phyloP scores from a whole-genome alignment of 2,888 invertebrate species.

The Thymelicus acteon region DNA sequence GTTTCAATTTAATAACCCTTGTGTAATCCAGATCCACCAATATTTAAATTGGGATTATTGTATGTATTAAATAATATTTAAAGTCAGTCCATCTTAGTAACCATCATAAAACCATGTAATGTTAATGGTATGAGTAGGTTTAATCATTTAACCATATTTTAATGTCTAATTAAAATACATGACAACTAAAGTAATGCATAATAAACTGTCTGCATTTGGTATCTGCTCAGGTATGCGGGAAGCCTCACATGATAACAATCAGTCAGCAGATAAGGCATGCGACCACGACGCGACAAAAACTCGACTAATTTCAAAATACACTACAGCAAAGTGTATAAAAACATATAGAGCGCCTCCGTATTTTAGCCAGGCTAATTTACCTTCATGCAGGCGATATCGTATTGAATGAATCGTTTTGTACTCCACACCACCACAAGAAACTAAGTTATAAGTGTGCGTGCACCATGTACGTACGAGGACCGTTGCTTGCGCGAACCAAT shows the following conservation, averaged over 20 bases:
- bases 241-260: conserved; percentile 44
- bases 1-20: too few species aligned
- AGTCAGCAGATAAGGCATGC: conserved; percentile 37
- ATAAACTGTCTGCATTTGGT: conserved; percentile 27
- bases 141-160: background rate
- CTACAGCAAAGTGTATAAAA: conserved; percentile 2
- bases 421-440: conserved; percentile 59
- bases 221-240: conserved; percentile 42
- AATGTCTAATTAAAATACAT: background rate
- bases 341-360: conserved; percentile 41
- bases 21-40: too few species aligned
- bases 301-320: conserved; percentile 34
- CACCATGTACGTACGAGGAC: conserved; percentile 72
- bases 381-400: conserved; percentile 37
- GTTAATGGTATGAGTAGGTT: too few species aligned
- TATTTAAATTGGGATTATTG: too few species aligned
- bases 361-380: conserved; percentile 50
- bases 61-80: too few species aligned
- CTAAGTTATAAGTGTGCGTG: conserved; percentile 53
- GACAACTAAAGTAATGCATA: background rate
- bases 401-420: conserved; percentile 68
- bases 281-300: conserved; percentile 31
- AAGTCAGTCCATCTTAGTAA: too few species aligned
- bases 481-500: conserved; percentile 86
- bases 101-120: too few species aligned